Base-by-base conservation (phyloP, 1,140 invertebrate genomes). In the Orius insidiosus region DNA sequence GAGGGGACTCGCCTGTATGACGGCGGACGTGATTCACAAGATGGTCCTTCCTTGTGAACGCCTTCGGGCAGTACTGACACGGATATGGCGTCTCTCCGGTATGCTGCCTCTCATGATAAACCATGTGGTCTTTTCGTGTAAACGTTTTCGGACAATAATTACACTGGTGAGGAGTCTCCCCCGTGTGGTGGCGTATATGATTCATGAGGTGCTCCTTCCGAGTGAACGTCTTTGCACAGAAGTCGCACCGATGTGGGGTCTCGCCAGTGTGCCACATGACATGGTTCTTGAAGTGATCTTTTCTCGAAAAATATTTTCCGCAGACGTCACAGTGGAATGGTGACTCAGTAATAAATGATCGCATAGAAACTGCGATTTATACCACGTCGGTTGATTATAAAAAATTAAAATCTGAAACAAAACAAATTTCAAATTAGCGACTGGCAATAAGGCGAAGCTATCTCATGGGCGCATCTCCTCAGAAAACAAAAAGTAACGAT, bases 141-240 rank as follows among this genome's bases (percentile, higher is more conserved):
- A 85, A 85, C 14, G 80, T 80, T 63, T 85, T 85, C 32, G 80
- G 78, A 60, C 80, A 84, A 60, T 82, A 84, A 62, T 82, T 79
- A 59, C 81, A 85, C 37, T 79, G 74, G 62, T 84, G 80, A n/a
- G 80, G 81, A 38, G 84, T 85, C 63, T 88, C 84, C 49, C 85
- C 79, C 52, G 81, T 85, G 60, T 84, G 77, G 68, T 72, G 66
- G 52, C 71, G 66, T 52, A 75, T 69, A 61, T 81, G 79, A 59
- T 85, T 80, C 55, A 81, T 77, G 54, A 85, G 69, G 61, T 85
- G 82, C 61, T 84, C 81, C 58, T 80, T 78, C 53, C 79, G 68
- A 45, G 80, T 84, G 64, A 87, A 87, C 39, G 76, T 77, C 63
- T 85, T 87, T 16, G 74, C 72, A 63, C 83, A 87, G 63, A 74